phyloP scores from a whole-genome alignment of 2,797 vertebrate genomes.

The Antennarius maculatus region DNA sequence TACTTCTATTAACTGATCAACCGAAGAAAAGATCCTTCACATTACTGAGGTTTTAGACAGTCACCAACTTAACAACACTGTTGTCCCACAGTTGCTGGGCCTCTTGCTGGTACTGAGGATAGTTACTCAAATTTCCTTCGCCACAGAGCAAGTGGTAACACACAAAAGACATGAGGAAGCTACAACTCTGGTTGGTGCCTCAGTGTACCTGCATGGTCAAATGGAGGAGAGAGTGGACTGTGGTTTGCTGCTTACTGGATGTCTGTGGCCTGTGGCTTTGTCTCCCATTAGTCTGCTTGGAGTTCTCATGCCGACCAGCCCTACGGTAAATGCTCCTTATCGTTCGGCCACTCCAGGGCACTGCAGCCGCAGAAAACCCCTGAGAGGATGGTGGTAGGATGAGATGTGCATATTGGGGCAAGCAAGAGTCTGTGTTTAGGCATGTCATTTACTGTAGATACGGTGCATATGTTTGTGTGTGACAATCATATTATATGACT shows the following conservation, averaged over 20 bases:
- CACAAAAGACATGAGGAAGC: conserved; percentile 64
- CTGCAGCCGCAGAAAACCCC: conserved; percentile 76
- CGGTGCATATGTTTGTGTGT: background rate
- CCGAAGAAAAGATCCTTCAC: conserved; percentile 57
- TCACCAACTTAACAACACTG: conserved; percentile 34
- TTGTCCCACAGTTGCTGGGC: conserved; percentile 44
- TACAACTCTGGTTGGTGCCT: conserved; percentile 45
- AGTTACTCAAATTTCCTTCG: conserved; percentile 46
- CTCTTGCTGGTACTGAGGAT: conserved; percentile 9
- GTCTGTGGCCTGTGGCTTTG: conserved; percentile 85
- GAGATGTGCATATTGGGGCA: conserved; percentile 48
- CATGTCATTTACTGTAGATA: conserved; percentile 8
- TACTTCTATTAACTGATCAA: conserved; percentile 41
- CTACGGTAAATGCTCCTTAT: conserved; percentile 83
- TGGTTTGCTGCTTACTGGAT: conserved; percentile 82
- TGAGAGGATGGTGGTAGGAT: conserved; percentile 71
- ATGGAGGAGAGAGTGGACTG: conserved; percentile 75
- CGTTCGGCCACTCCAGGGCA: conserved; percentile 74
- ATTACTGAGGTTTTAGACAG: conserved; percentile 37
- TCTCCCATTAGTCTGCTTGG: conserved; percentile 82
- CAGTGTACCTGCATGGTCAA: conserved; percentile 73
- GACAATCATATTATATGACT: background rate
- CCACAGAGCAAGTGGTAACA: conserved; percentile 44
- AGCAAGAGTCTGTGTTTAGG: conserved; percentile 22
- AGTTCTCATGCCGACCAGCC: conserved; percentile 71